Conservation (phyloP, 2,797 vertebrate genomes). For the Gallinago nigripennis region DNA sequence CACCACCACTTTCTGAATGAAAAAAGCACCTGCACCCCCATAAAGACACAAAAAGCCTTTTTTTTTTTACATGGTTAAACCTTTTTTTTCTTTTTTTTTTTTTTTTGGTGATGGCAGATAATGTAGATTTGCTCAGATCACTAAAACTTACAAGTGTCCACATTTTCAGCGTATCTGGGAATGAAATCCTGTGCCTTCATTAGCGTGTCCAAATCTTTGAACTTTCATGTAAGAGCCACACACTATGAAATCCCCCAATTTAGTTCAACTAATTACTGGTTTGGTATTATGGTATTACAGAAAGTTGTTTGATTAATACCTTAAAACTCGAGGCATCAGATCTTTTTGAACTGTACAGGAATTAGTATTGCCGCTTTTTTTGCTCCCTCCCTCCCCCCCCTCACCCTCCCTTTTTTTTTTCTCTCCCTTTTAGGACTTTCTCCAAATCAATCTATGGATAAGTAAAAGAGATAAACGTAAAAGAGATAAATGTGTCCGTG, state of each 20-base stretch:
- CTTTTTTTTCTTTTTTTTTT: neutral
- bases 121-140: neutral
- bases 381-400: no score
- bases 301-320: neutral
- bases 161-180: neutral
- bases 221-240: neutral
- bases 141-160: neutral
- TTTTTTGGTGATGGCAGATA: neutral
- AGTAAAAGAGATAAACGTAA: neutral
- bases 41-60: neutral
- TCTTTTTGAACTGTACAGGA: neutral
- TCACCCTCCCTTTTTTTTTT: rapidly evolving
- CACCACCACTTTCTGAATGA: neutral
- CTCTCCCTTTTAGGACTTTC: neutral
- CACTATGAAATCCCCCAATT: neutral
- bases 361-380: neutral
- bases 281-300: neutral
- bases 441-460: neutral
- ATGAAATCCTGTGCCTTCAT: neutral
- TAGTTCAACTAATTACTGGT: neutral
- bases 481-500: neutral
- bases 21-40: neutral
- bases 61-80: neutral
- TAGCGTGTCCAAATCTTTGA: neutral
- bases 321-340: neutral